Evolutionary conservation across 1,140 invertebrate species (phyloP).

Genomic region (Heliconius himera): DNA sequence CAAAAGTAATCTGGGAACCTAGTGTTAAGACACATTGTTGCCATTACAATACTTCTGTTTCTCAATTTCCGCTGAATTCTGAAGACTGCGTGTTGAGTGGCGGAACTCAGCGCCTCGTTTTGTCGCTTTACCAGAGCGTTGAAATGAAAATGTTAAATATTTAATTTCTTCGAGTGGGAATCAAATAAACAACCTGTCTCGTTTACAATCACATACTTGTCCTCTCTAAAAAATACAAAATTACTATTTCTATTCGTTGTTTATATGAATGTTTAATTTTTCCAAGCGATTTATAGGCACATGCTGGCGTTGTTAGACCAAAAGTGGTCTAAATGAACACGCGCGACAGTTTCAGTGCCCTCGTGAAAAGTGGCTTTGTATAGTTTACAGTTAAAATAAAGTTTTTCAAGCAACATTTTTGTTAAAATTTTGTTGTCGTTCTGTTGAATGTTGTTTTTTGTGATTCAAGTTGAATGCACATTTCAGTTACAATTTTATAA

Average conservation of each 20-base stretch:
- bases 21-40: too few relatives aligned
- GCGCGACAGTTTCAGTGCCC: slow-evolving; percentile 32
- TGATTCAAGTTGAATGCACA: not conserved
- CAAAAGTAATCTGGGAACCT: too few relatives aligned
- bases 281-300: not conserved
- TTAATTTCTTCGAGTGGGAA: too few relatives aligned
- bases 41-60: too few relatives aligned
- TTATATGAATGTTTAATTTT: slow-evolving; percentile 2
- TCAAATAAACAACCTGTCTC: too few relatives aligned
- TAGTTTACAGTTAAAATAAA: slow-evolving; percentile 11
- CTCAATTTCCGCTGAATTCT: too few relatives aligned
- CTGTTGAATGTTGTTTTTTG: not conserved
- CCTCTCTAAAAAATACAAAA: too few relatives aligned
- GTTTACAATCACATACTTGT: too few relatives aligned
- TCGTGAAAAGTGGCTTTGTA: slow-evolving; percentile 24
- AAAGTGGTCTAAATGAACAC: slow-evolving; percentile 15
- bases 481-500: not conserved
- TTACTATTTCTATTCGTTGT: not conserved
- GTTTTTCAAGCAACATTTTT: slow-evolving; percentile 9
- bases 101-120: too few relatives aligned
- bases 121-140: too few relatives aligned
- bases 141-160: too few relatives aligned
- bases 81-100: too few relatives aligned
- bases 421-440: not conserved
- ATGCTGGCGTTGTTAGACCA: slow-evolving; percentile 22